Evolutionary conservation across 2,797 vertebrate species (phyloP), one percentile per base, ranked within the genome.

Genomic region (Yasuhikotakia modesta): DNA sequence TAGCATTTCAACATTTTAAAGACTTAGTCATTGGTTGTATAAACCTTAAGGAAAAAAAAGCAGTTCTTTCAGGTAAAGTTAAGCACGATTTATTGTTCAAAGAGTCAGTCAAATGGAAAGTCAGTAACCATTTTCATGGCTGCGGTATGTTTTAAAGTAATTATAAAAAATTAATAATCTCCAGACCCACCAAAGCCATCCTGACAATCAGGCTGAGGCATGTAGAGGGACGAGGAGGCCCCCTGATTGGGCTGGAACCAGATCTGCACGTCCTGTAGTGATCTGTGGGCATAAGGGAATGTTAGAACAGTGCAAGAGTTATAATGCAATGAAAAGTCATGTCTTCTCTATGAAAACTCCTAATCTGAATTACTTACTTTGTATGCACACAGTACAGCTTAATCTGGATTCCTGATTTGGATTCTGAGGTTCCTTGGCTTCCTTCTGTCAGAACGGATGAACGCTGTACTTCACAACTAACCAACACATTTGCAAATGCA

Each of bases 371-470:
- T 17, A 94, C 97, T 94, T 88, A 99, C 97, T 98, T 99, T 65
- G 98, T 98, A 87, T 99, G 98, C 72, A 99, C 97, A 83, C 98
- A 99, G 88, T 96, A 99, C 57, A 99, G 95, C 87, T 99, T 98
- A 88, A 99, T 98, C 84, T 98, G 95, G 80, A 99, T 96, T 1
- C 96, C 96, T 0, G 95, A 95, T 77, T 95, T 95, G 5, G 95
- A 96, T 81, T 96, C 96, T 21, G 94, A 86, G 14, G 91, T 86
- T 85, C 96, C 96, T 57, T 96, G 95, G 71, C 86, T 82, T 72
- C 95, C 95, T 84, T 99, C 98, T 99, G 90, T 57, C 2, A 70
- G 79, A 52, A 39, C 24, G 22, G 48, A 69, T 72, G 48, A 61
- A 52, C 3, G 22, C 14, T 74, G 21, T 13, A 58, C 14, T 19